phyloP scores from a whole-genome alignment of 2,888 invertebrate species.

The Autographa gamma region DNA sequence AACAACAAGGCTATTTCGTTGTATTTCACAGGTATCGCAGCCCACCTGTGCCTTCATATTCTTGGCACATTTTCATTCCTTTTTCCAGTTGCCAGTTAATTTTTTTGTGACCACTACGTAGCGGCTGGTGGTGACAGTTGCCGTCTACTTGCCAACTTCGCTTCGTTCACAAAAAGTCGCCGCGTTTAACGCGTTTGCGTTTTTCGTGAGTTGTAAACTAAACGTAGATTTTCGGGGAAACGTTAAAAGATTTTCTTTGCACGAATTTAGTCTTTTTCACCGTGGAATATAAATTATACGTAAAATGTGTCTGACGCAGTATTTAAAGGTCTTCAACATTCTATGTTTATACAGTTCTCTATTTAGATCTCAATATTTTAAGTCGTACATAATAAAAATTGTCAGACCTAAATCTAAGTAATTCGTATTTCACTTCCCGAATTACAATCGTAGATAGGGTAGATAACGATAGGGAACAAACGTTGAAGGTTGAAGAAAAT shows the following conservation, averaged over 20 bases:
- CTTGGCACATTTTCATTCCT: slow-evolving; percentile 53
- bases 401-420: too few species aligned
- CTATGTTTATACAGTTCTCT: neutral
- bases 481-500: neutral
- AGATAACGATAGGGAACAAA: too few species aligned
- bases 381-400: neutral
- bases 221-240: slow-evolving; percentile 39
- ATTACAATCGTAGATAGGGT: too few species aligned
- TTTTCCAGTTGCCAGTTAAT: slow-evolving; percentile 37
- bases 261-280: slow-evolving; percentile 20
- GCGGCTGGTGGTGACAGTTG: slow-evolving; percentile 58
- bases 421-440: too few species aligned
- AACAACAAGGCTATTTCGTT: slow-evolving; percentile 11
- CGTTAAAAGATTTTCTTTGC: slow-evolving; percentile 26
- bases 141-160: slow-evolving; percentile 56
- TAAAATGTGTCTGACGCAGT: neutral
- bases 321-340: neutral
- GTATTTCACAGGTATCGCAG: slow-evolving; percentile 44
- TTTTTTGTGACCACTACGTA: slow-evolving; percentile 49
- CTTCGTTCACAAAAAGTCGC: slow-evolving; percentile 48
- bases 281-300: neutral
- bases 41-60: slow-evolving; percentile 52
- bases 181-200: slow-evolving; percentile 45
- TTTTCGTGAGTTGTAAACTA: slow-evolving; percentile 57
- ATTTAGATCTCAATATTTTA: neutral